Base-by-base conservation (phyloP, 2,797 vertebrate species). In the Pangasius macronema region DNA sequence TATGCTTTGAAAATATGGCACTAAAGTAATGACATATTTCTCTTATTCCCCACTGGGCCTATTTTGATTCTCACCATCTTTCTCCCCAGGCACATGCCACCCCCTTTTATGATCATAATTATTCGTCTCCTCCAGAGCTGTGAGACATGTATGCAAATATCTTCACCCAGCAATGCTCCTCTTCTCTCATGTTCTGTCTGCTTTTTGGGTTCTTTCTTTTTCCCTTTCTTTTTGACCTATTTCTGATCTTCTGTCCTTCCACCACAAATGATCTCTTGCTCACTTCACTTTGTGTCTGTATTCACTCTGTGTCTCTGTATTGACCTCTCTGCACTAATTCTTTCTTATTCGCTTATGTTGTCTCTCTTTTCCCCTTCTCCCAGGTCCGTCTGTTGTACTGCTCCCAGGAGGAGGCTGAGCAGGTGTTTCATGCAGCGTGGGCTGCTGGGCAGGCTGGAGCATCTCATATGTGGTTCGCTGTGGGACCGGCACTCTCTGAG, bases 341-440 rank as follows among this genome's bases (percentile, higher is more conserved):
- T 92, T 91, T 92, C 39, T 89, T 92, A 91, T 90, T 89, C 91
- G 89, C 91, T 93, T 90, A 92, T 92, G 90, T n/a, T 91, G 93
- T 91, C 89, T 90, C 89, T 91, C 90, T 90, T 90, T n/a, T 91
- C 88, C 42, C 89, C 91, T 86, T 92, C 91, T 93, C 90, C 83
- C 94, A 96, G 96, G 97, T 99, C 85, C 97, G 97, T 46, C 95
- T 99, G 92, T 97, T 99, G 92, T 99, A 98, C 94, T 99, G 97
- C 87, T 97, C 98, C 76, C 96, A 97, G 33, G 98, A 99, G 88
- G 98, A 99, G 91, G 97, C 98, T 0, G 97, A 98, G 90, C 92
- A 96, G 65, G 96, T 99, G 68, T 98, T 99, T 93, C 92, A 92
- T 10, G 97, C 97, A 0, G 98, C 98, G 0, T 96, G 96, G 87